Evolutionary conservation across 2,797 vertebrate species (phyloP).

Genomic region (Scleropages formosus): DNA sequence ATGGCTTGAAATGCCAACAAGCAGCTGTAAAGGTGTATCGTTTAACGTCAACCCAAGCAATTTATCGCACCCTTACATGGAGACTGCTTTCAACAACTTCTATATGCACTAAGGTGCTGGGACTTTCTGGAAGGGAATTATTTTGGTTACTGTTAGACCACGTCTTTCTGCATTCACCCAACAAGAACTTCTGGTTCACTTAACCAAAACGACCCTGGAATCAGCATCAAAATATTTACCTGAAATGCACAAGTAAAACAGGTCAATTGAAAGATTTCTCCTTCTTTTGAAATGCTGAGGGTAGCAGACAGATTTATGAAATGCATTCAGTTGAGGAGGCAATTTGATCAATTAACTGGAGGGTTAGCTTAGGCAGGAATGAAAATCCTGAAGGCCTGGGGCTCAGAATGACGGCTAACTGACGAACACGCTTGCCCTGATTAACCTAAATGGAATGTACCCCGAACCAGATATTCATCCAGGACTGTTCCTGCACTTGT

Average conservation of each 20-base stretch:
- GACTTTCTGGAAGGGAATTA: background rate
- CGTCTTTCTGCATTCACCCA: background rate
- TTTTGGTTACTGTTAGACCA: slow-evolving; percentile 1
- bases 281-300: background rate
- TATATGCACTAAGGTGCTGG: background rate
- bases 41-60: background rate
- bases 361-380: slow-evolving; percentile 9
- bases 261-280: background rate
- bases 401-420: slow-evolving; percentile 15
- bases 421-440: slow-evolving; percentile 7
- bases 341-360: slow-evolving; percentile 23
- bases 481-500: background rate
- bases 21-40: background rate
- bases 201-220: slow-evolving; percentile 27
- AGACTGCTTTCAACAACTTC: background rate
- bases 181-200: background rate
- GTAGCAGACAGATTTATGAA: slow-evolving; percentile 1
- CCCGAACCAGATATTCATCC: too few species aligned
- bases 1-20: slow-evolving; percentile 1
- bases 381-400: background rate
- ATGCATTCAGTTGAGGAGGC: slow-evolving; percentile 13
- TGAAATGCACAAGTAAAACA: background rate
- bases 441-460: background rate
- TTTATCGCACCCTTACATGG: background rate
- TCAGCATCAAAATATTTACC: slow-evolving; percentile 30